Evolutionary conservation across 2,797 vertebrate species (phyloP), one percentile per base, ranked within the genome.

Genomic region (Scomberomorus guttatus): DNA sequence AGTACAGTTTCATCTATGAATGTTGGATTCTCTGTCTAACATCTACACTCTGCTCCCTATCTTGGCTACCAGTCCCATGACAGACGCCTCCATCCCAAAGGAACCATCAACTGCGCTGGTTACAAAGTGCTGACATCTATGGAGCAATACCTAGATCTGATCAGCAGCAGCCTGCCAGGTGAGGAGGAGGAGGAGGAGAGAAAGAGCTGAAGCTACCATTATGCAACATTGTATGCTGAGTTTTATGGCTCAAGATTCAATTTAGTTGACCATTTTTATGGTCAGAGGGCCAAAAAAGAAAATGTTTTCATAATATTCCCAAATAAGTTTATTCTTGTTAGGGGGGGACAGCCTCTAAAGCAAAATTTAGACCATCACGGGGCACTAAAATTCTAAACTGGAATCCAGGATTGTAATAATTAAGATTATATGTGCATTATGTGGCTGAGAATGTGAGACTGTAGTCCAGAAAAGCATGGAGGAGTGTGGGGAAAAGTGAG

Each of bases 91-190:
- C 92, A 95, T 0, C 96, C 97, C 58, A 97, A 96, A 3, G 95
- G 96, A 51, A 85, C 94, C 78, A 91, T 99, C 87, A 97, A 94
- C 95, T 98, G 96, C 0, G 97, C 97, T 0, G 97, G 98, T 32
- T 98, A 97, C 95, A 97, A 93, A 90, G 92, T 98, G 64, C 95
- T 99, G 90, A 98, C 95, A 18, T 97, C 97, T 0, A 67, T 98
- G 90, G 98, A 99, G n/a, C 94, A 96, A 78, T 99, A 99, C 85
- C 80, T 97, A 78, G 97, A 97, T 29, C 94, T 98, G 32, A 93
- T 97, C 64, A 95, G 93, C 88, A 95, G 72, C 90, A 96, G 95
- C 76, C 92, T 98, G 62, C 96, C 97, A 80, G 97, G 98, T 99
- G 90, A 95, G 90, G 44, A 64, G 14, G 32, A 39, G 32, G 5